These are phyloP conservation scores for Leptinotarsa rubiginosa DNA, from an alignment of 2,888 invertebrate species.

Conservation along the genomic window DNA sequence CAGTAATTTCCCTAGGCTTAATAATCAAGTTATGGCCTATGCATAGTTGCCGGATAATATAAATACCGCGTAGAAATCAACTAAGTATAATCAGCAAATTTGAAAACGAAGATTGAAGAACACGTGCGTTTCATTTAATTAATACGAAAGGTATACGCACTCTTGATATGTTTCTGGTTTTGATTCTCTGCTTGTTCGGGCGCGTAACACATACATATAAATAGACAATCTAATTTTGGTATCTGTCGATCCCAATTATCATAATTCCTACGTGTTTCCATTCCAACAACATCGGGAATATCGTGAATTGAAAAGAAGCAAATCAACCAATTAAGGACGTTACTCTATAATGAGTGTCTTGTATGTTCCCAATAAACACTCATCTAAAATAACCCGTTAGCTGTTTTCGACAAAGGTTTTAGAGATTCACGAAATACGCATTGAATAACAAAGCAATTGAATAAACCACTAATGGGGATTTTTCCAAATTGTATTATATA, in stretches of 20 bases:
- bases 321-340: not conserved
- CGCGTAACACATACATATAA: conserved; percentile 23
- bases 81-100: not conserved
- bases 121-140: conserved; percentile 1
- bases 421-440: too few relatives aligned
- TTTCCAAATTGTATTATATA: too few relatives aligned
- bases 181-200: not conserved
- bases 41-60: too few relatives aligned
- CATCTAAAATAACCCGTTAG: too few relatives aligned
- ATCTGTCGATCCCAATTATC: conserved; percentile 15
- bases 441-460: too few relatives aligned
- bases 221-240: conserved; percentile 31
- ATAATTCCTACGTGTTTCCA: not conserved
- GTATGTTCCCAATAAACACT: too few relatives aligned
- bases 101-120: not conserved
- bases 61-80: too few relatives aligned
- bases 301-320: not conserved
- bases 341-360: too few relatives aligned
- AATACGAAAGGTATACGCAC: conserved; percentile 2
- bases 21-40: too few relatives aligned
- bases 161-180: conserved; percentile 7
- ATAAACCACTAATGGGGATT: too few relatives aligned
- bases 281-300: not conserved
- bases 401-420: too few relatives aligned
- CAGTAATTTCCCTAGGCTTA: too few relatives aligned